Conservation (phyloP, 2,797 vertebrate genomes). For the Zalophus californianus region DNA sequence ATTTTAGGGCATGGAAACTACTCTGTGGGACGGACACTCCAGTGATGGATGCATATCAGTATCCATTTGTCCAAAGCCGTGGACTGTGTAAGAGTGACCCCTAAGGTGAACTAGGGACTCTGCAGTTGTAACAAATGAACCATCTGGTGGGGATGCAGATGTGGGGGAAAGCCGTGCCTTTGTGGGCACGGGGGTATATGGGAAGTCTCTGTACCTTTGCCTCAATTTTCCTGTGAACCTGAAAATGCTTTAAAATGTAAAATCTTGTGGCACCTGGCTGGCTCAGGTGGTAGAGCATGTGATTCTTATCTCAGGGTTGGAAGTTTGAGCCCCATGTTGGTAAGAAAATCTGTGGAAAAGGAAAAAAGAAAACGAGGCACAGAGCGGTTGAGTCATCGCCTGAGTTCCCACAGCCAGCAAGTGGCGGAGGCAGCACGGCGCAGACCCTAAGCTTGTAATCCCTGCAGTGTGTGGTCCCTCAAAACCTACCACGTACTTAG, state of each 20-base stretch:
- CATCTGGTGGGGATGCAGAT: background rate
- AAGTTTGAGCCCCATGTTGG: background rate
- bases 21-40: background rate
- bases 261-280: background rate
- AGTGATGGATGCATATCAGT: background rate
- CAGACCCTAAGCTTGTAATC: background rate
- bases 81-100: background rate
- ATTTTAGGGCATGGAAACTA: background rate
- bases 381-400: background rate
- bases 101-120: background rate
- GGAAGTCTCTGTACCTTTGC: too few species aligned
- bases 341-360: background rate
- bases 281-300: background rate
- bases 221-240: background rate
- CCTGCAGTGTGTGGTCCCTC: background rate
- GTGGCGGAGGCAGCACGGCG: background rate
- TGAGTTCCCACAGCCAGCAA: background rate
- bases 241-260: background rate
- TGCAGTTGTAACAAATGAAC: background rate
- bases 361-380: background rate
- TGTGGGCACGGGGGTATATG: background rate
- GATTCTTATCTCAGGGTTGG: background rate
- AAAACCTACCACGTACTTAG: fast-evolving
- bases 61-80: background rate
- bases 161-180: too few species aligned